Percentiles rank a stretch among this genome's conserved stretches.
Conservation (phyloP, 2,113 vertebrate species). For the Scortum barcoo region DNA sequence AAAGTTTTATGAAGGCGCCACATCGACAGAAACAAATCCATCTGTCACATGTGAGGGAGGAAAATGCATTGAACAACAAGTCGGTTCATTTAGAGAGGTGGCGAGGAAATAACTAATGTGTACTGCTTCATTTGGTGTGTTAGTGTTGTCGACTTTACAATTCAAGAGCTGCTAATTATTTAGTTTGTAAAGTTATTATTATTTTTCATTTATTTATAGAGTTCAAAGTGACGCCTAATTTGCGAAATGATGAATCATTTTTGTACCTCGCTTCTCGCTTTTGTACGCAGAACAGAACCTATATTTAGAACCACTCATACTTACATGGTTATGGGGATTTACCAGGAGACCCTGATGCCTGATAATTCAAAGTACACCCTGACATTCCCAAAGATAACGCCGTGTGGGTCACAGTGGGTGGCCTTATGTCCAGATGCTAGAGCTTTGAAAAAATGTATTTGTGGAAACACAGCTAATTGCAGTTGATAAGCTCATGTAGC, state of each 20-base stretch:
- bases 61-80: not conserved
- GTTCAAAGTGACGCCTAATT: not conserved
- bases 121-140: not conserved
- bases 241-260: not conserved
- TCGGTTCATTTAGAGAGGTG: not conserved
- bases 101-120: not conserved
- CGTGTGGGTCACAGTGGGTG: not conserved
- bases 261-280: not conserved
- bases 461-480: slow-evolving; percentile 43
- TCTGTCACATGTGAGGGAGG: not conserved
- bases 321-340: not conserved
- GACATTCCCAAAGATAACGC: slow-evolving; percentile 17
- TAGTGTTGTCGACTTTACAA: not conserved
- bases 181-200: no score
- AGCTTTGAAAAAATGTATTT: slow-evolving; percentile 36
- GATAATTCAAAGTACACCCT: slow-evolving; percentile 22
- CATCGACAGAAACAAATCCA: not conserved
- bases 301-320: slow-evolving; percentile 3
- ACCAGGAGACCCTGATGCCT: slow-evolving; percentile 17
- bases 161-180: not conserved
- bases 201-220: not conserved
- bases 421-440: slow-evolving; percentile 20
- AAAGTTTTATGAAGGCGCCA: not conserved
- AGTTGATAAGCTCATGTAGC: slow-evolving; percentile 33
- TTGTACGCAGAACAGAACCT: not conserved